A percentile compares a stretch with the other conserved stretches of the same genome.
These are phyloP conservation scores for Uromys caudimaculatus DNA, from an alignment of 2,797 vertebrate species.

Conservation along the genomic window DNA sequence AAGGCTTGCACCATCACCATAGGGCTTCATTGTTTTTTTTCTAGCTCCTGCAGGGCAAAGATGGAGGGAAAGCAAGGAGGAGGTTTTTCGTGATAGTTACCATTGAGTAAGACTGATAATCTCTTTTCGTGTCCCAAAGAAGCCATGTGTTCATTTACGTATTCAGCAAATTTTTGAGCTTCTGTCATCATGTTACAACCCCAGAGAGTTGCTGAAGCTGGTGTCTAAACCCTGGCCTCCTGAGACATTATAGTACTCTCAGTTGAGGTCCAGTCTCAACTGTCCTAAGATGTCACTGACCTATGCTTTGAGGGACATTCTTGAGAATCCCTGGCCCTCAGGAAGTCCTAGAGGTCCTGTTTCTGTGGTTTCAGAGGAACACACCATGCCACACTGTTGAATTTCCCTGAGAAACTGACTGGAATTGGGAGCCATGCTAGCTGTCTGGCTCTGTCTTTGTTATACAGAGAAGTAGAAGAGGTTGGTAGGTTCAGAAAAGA, in stretches of 20 bases:
- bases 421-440: background rate
- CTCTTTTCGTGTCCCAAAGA: background rate
- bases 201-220: background rate
- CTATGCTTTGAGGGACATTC: background rate
- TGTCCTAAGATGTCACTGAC: background rate
- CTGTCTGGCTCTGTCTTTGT: background rate
- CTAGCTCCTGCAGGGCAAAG: background rate
- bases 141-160: background rate
- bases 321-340: background rate
- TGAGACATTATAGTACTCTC: background rate
- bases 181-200: background rate
- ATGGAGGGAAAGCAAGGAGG: background rate
- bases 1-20: background rate
- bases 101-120: background rate
- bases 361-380: background rate
- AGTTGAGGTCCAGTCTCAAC: background rate
- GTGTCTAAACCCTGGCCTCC: background rate
- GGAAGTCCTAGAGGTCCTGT: background rate
- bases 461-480: background rate
- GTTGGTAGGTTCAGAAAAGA: background rate
- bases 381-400: background rate
- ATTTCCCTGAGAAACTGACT: background rate
- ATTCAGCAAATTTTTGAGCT: background rate
- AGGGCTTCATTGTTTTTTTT: background rate
- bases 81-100: background rate